Base-by-base conservation (phyloP, 2,113 vertebrate genomes). In the Tupaia tana region DNA sequence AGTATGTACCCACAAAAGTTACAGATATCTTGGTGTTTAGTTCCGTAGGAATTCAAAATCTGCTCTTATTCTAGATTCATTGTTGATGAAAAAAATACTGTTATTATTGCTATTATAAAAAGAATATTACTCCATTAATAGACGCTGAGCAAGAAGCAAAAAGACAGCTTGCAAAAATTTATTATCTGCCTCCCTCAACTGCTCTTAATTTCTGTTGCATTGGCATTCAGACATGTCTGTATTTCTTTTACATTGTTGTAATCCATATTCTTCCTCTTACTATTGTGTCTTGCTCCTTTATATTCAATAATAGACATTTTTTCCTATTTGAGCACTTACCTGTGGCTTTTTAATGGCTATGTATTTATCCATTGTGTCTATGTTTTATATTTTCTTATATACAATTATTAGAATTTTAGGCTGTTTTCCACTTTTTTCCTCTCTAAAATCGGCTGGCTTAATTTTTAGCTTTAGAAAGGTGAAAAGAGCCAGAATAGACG, bases 381-480 rank as follows among this genome's bases (percentile, higher is more conserved):
- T 78, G 12, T 58, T 52, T 95, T 64, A 4, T 91, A 73, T 16
- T 71, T 79, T 82, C 77, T 87, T 52, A 67, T 78, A 79, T 31
- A 19, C 31, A 88, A 16, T 34, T 43, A 10, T 83, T 86, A 43
- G 58, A 73, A 73, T 69, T 93, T 92, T 83, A 54, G 52, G 8
- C 61, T 56, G 3, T 74, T 74, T 69, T 58, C 13, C 20, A 25
- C 43, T 43, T 29, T 27, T 89, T 81, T 67, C 29, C 52, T 80
- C 22, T 91, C 81, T 87, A 27, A 63, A 86, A 22, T 61, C 18
- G 13, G 8, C 85, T 70, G 77, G 11, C 22, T 31, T 93, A 54
- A 88, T 69, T 70, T 89, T 69, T 34, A 81, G n/a, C 69, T 70
- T 83, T 83, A 73, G 75, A 91, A 93, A 81, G 15, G n/a, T 29